These are phyloP conservation scores for Helobdella robusta DNA, from an alignment of 2,888 invertebrate genomes.

Conservation along the genomic window DNA sequence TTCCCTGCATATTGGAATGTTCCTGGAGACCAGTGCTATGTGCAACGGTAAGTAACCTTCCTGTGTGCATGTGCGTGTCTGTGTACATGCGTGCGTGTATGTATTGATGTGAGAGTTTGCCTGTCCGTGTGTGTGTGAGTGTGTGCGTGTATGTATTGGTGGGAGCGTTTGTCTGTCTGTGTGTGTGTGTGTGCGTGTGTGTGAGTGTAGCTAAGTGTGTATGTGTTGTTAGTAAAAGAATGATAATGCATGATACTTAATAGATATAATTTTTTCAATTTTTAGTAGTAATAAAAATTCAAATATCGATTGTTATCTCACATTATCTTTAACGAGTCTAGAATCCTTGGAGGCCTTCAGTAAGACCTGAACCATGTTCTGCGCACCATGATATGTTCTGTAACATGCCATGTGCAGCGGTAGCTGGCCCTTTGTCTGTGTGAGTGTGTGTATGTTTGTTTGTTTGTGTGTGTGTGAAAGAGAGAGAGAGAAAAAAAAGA, in stretches of 20 bases:
- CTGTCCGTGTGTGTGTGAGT: no score
- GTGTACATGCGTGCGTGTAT: no score
- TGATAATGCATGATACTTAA: not conserved
- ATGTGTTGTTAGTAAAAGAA: no score
- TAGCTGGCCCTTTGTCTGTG: slow-evolving; percentile 84
- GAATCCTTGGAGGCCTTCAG: slow-evolving; percentile 81
- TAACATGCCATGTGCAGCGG: slow-evolving; percentile 89
- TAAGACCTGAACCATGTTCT: slow-evolving; percentile 76
- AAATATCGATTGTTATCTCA: slow-evolving; percentile 50
- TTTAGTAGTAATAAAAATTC: no score
- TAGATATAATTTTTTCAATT: no score
- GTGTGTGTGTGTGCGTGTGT: no score
- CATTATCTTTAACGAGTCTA: slow-evolving; percentile 74
- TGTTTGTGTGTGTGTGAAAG: not conserved
- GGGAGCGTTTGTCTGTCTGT: no score
- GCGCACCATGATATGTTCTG: slow-evolving; percentile 74
- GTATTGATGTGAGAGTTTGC: no score
- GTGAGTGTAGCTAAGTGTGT: no score
- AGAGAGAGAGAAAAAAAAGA: not conserved
- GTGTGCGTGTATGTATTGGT: no score
- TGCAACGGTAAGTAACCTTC: slow-evolving; percentile 18
- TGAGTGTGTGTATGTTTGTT: no score
- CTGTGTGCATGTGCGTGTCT: no score
- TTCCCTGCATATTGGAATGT: slow-evolving; percentile 10
- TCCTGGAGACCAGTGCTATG: slow-evolving; percentile 10